These are phyloP conservation scores for Cairina moschata DNA, from an alignment of 2,113 vertebrate species.

Conservation along the genomic window DNA sequence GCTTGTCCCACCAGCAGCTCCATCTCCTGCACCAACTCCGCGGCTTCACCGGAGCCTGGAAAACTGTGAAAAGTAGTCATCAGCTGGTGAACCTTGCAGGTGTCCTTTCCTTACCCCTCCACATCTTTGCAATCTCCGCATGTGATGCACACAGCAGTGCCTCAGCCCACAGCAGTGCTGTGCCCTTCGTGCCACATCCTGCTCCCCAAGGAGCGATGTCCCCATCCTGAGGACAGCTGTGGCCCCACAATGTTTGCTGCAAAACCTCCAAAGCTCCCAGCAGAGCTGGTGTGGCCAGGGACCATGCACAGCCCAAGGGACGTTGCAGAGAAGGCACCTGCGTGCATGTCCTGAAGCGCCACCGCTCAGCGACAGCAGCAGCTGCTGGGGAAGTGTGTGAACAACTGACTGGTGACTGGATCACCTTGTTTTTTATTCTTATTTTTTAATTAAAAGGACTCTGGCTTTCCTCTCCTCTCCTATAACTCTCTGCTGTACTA, in stretches of 20 bases:
- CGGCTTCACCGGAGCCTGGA: background rate
- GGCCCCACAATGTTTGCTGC: background rate
- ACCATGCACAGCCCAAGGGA: background rate
- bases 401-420: background rate
- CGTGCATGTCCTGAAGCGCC: background rate
- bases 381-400: background rate
- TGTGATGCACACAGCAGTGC: rapidly evolving
- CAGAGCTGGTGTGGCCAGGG: no score
- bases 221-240: background rate
- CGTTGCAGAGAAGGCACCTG: background rate
- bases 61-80: background rate
- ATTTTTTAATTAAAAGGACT: constrained; percentile 8
- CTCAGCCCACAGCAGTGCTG: background rate
- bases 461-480: background rate
- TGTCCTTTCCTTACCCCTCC: background rate
- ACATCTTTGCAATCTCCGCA: background rate
- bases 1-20: background rate
- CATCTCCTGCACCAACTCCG: rapidly evolving
- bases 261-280: background rate
- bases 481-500: background rate
- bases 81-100: background rate
- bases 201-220: background rate
- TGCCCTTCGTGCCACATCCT: rapidly evolving
- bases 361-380: rapidly evolving
- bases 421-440: background rate